Percentiles rank a stretch among this genome's conserved stretches.
These are phyloP conservation scores for Solea solea DNA, from an alignment of 2,113 vertebrate species.

Conservation along the genomic window DNA sequence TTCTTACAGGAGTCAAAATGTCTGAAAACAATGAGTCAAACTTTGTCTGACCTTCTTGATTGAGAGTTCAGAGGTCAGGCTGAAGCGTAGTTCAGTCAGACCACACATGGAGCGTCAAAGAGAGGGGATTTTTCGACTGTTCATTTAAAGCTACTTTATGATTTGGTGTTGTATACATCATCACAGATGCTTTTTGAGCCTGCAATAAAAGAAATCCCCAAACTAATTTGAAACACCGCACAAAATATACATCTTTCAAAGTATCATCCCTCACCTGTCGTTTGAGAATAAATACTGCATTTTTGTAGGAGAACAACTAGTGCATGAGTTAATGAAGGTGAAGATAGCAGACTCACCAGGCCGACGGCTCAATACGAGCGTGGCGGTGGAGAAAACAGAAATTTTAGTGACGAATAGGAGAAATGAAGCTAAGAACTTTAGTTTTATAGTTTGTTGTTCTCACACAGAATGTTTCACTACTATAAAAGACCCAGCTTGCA, in stretches of 20 bases:
- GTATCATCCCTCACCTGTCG: not conserved
- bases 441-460: constrained; percentile 58
- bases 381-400: constrained; percentile 28
- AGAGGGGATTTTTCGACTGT: not conserved
- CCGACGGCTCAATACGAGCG: constrained; percentile 36
- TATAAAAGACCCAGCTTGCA: constrained; percentile 50
- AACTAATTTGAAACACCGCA: too few species aligned
- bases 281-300: not conserved
- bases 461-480: constrained; percentile 43
- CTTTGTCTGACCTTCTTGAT: constrained; percentile 58
- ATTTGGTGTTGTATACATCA: not conserved
- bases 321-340: not conserved
- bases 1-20: constrained; percentile 61
- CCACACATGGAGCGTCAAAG: constrained; percentile 23
- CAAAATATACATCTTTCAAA: not conserved
- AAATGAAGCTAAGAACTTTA: constrained; percentile 58
- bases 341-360: not conserved
- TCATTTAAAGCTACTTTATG: constrained; percentile 1
- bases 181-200: too few species aligned
- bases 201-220: too few species aligned
- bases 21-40: constrained; percentile 70
- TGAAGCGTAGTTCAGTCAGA: constrained; percentile 8
- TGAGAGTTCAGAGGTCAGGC: constrained; percentile 52
- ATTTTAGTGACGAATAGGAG: constrained; percentile 38
- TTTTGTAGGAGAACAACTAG: not conserved